Conservation (phyloP, 2,888 invertebrate species). For the Neoitamus cyanurus region DNA sequence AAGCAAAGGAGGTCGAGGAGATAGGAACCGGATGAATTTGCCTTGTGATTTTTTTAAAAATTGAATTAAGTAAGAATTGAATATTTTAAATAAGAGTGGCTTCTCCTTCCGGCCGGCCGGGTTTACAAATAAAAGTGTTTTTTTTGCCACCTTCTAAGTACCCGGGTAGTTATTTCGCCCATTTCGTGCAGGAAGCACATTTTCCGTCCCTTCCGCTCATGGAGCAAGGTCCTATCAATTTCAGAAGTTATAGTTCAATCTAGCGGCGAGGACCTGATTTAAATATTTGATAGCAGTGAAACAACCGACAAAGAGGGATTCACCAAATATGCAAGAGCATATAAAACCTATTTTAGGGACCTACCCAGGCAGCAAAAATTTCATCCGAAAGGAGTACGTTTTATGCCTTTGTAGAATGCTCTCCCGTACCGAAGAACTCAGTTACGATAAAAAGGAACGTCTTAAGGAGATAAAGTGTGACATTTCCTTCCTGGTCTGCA, state of each 20-base stretch:
- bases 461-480: slow-evolving; percentile 27
- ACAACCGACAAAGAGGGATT: slow-evolving; percentile 7
- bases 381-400: slow-evolving; percentile 12
- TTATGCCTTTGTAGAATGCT: background rate
- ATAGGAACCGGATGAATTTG: background rate
- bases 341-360: slow-evolving; percentile 27
- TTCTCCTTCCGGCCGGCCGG: background rate
- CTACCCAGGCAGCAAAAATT: slow-evolving; percentile 4
- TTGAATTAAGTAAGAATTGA: background rate
- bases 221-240: background rate
- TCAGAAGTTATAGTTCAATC: slow-evolving; percentile 33
- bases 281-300: slow-evolving; percentile 32
- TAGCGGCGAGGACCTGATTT: background rate
- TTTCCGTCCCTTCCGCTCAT: background rate
- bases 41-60: background rate
- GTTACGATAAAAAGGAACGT: slow-evolving; percentile 18
- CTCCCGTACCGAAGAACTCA: background rate
- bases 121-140: background rate
- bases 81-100: background rate
- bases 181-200: background rate
- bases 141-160: background rate
- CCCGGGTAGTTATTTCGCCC: background rate
- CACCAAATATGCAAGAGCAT: slow-evolving; percentile 13
- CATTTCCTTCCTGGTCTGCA: slow-evolving; percentile 29
- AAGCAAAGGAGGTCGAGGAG: background rate